A percentile compares a stretch with the other conserved stretches of the same genome.
Evolutionary conservation across 2,888 invertebrate genomes (phyloP).

Genomic region (Ptychoptera albimana): DNA sequence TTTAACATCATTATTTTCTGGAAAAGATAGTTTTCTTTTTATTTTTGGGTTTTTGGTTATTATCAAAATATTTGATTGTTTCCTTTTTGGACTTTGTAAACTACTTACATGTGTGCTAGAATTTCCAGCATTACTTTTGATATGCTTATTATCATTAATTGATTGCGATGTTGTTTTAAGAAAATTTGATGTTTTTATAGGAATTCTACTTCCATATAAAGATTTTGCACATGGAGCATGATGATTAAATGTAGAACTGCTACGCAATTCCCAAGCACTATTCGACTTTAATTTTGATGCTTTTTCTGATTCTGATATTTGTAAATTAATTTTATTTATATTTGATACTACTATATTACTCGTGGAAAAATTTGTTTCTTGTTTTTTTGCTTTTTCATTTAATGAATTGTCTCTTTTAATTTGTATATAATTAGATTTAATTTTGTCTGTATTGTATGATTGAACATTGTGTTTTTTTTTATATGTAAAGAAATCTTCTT

Average conservation of each 20-base stretch:
- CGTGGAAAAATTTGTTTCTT: no score
- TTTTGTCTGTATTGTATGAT: no score
- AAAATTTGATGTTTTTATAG: conserved; percentile 25
- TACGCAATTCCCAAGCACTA: conserved; percentile 38
- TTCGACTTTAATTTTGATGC: no score
- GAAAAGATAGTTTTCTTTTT: not conserved
- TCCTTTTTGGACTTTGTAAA: no score
- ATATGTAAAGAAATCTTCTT: no score
- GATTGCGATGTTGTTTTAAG: not conserved
- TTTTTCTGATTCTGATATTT: conserved; percentile 36
- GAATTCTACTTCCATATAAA: conserved; percentile 44
- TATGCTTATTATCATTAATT: not conserved
- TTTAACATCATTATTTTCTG: not conserved
- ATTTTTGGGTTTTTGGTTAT: not conserved
- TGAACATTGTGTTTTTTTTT: no score
- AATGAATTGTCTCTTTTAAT: no score
- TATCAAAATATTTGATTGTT: not conserved
- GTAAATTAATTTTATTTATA: conserved; percentile 11
- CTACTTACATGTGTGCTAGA: no score
- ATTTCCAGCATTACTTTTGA: no score
- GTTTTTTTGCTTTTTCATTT: no score
- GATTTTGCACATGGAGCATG: conserved; percentile 15
- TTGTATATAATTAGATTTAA: no score
- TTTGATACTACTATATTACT: no score
- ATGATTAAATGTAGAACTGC: not conserved